Evolutionary conservation across 2,113 vertebrate genomes (phyloP).

Genomic region (Burhinus bistriatus): DNA sequence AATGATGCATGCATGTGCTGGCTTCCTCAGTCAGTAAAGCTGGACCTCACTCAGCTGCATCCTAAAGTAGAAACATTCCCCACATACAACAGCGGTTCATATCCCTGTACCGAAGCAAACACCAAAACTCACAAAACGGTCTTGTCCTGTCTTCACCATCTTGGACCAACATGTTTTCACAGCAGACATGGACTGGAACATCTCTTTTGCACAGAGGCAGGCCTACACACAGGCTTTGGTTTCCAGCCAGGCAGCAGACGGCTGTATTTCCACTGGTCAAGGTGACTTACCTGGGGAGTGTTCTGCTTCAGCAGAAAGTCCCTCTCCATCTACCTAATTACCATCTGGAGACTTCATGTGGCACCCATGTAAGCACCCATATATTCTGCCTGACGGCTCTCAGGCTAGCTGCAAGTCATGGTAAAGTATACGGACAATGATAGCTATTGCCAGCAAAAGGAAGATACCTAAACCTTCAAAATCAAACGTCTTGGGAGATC

Average conservation of each 20-base stretch:
- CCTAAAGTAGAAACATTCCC: not conserved
- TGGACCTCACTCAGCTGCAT: not conserved
- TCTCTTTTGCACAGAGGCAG: not conserved
- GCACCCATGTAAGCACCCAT: not conserved
- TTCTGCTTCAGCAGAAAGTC: not conserved
- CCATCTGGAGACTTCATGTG: not conserved
- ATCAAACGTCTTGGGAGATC: not conserved
- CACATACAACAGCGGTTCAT: not conserved
- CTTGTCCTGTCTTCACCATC: not conserved
- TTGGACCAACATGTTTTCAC: not conserved
- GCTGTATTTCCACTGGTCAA: not conserved
- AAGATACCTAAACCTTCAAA: not conserved
- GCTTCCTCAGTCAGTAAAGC: not conserved
- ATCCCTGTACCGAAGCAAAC: not conserved
- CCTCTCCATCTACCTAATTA: not conserved
- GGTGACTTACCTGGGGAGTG: not conserved
- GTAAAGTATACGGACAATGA: not conserved
- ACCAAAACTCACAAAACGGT: not conserved
- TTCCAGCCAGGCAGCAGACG: not conserved
- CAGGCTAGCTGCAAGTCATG: not conserved
- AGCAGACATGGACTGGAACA: not conserved
- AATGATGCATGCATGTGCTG: rapidly evolving
- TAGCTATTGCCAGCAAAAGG: not conserved
- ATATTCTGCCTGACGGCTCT: not conserved
- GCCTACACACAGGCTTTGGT: not conserved